Percentiles rank a stretch among this genome's conserved stretches.
phyloP scores from a whole-genome alignment of 2,113 vertebrate genomes.

The Nesospiza acunhae region DNA sequence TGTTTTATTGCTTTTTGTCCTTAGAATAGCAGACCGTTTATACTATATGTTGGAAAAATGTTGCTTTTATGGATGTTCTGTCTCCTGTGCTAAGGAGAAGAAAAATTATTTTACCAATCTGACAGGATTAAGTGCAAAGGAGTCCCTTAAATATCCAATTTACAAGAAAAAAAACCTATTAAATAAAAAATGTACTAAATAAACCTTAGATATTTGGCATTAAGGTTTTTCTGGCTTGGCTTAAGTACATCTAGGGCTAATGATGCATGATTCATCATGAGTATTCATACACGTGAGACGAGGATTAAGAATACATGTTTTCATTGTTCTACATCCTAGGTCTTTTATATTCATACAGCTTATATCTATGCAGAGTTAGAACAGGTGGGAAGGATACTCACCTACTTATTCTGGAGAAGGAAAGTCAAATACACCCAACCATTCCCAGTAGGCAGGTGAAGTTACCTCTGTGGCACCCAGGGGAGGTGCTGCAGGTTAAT shows the following conservation, averaged over 20 bases:
- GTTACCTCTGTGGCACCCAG: not conserved
- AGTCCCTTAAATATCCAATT: not conserved
- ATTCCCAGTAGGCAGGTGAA: not conserved
- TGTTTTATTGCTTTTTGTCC: constrained; percentile 1
- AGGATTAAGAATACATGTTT: not conserved
- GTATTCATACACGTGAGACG: not conserved
- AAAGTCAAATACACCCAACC: not conserved
- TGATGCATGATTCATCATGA: not conserved
- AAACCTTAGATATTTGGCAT: not conserved
- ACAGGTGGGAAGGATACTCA: not conserved
- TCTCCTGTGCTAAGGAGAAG: constrained; percentile 1
- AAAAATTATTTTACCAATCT: not conserved
- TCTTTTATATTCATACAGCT: not conserved
- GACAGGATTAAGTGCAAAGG: not conserved
- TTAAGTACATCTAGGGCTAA: not conserved
- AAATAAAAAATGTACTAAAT: not conserved
- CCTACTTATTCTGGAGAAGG: not conserved
- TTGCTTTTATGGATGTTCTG: not conserved
- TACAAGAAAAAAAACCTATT: not conserved
- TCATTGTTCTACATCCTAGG: not conserved
- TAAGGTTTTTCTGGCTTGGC: not conserved
- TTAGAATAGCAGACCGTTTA: constrained; percentile 16
- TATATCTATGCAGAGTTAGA: not conserved
- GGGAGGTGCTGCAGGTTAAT: not conserved
- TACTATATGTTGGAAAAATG: not conserved